Conservation (phyloP, 2,113 vertebrate genomes). For the Indicator maculatus region DNA sequence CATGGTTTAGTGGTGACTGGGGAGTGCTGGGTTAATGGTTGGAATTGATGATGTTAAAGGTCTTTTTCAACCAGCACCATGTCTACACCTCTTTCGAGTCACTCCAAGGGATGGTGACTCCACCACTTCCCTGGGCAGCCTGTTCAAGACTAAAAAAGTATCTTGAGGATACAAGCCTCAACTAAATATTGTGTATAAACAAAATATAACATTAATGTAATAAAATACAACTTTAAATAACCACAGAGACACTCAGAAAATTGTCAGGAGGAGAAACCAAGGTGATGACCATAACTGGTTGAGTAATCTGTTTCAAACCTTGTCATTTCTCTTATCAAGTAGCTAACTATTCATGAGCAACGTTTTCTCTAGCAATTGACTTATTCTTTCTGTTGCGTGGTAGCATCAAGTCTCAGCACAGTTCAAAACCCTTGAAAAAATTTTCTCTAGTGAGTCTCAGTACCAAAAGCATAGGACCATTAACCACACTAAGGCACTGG, state of each 20-base stretch:
- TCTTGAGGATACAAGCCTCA: background rate
- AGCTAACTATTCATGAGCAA: background rate
- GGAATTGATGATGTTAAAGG: too few species aligned
- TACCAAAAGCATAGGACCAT: background rate
- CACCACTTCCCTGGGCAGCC: too few species aligned
- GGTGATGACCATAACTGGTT: background rate
- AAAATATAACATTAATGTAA: background rate
- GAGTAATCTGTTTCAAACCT: constrained; percentile 19
- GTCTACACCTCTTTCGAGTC: too few species aligned
- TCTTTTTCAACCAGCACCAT: too few species aligned
- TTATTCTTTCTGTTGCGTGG: background rate
- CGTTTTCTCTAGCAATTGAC: background rate
- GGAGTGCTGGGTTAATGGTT: too few species aligned
- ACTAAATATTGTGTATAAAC: background rate
- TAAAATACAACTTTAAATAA: background rate
- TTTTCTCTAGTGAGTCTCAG: background rate
- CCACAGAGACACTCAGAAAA: background rate
- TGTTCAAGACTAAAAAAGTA: background rate
- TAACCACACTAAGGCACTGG: background rate
- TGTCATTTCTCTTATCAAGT: constrained; percentile 15
- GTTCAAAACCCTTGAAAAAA: background rate
- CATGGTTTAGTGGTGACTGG: too few species aligned
- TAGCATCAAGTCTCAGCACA: background rate
- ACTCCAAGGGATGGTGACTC: too few species aligned
- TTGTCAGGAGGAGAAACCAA: background rate